Evolutionary conservation across 2,113 vertebrate species (phyloP), one percentile per base, ranked within the genome.

Genomic region (Nothocercus nigrocapillus): DNA sequence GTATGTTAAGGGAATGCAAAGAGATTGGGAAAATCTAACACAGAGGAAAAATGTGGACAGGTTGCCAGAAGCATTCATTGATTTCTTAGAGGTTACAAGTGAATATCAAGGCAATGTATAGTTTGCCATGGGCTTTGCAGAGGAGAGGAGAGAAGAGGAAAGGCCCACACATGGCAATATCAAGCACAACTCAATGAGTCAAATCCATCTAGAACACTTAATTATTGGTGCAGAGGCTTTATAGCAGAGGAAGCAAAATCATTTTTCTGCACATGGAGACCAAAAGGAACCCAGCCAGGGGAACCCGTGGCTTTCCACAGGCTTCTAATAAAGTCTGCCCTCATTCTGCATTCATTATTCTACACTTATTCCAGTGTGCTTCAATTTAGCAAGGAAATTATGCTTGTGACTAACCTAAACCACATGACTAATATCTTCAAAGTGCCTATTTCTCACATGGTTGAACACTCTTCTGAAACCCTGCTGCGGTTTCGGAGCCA

Each of bases 121-220:
- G 42, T 12, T 27, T 53, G 51, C 51, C 32, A 32, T 6, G 16
- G 16, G 38, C 54, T 2, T 84, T 68, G 63, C 36, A 74, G 88
- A 94, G 78, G 14, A 85, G 17, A 13, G 14, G 76, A 28, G 15
- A 85, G 59, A 95, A 85, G 34, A 45, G 30, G 24, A n/a, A 95
- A 77, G 9, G n/a, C 62, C 20, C 40, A 40, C 78, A 78, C 10
- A 9, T 7, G 10, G 44, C 8, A 36, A 19, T 45, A 75, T 40
- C 66, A 59, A 47, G 16, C 22, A 54, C 2, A 2, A 44, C 32
- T 63, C 36, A 67, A 45, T 32, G 42, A 4, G 1, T 40, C 21
- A 72, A 68, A 61, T 79, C 32, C 47, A 90, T 25, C 10, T 20
- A 36, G n/a, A 77, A 67, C 36, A 73, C 44, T 91, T 34, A 34